phyloP scores from a whole-genome alignment of 2,797 vertebrate genomes.

The Anisognathus igniventris region DNA sequence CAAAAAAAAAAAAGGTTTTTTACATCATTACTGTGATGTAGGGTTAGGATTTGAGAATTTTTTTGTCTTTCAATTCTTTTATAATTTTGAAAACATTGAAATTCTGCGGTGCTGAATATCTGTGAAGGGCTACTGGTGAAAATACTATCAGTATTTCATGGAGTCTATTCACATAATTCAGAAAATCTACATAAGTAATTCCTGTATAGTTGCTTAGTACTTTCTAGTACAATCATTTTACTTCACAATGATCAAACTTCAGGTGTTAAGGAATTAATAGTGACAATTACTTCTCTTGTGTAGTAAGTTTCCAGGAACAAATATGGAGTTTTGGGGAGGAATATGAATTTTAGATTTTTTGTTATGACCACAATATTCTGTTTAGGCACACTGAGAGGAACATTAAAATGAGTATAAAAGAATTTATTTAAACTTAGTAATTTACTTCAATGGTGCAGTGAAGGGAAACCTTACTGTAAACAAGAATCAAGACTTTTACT shows the following conservation, averaged over 20 bases:
- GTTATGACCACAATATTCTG: neutral
- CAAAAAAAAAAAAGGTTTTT: neutral
- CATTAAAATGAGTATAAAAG: neutral
- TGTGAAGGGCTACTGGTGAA: neutral
- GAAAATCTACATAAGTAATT: neutral
- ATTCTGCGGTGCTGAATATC: neutral
- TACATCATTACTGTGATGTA: neutral
- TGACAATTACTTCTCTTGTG: neutral
- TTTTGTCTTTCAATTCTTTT: neutral
- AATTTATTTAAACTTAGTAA: neutral
- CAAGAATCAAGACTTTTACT: neutral
- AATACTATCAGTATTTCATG: neutral
- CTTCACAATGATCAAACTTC: conserved; percentile 26
- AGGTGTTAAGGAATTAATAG: conserved; percentile 16
- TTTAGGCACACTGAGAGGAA: neutral
- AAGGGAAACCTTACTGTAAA: neutral
- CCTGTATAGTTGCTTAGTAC: neutral
- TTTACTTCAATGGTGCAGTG: neutral
- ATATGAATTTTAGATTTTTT: neutral
- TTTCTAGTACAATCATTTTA: neutral
- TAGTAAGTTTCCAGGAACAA: neutral
- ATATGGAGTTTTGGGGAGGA: neutral
- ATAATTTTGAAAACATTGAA: neutral
- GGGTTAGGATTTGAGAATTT: neutral
- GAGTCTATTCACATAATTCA: neutral